Evolutionary conservation across 1,140 invertebrate species (phyloP).

Genomic region (Semibalanus balanoides): DNA sequence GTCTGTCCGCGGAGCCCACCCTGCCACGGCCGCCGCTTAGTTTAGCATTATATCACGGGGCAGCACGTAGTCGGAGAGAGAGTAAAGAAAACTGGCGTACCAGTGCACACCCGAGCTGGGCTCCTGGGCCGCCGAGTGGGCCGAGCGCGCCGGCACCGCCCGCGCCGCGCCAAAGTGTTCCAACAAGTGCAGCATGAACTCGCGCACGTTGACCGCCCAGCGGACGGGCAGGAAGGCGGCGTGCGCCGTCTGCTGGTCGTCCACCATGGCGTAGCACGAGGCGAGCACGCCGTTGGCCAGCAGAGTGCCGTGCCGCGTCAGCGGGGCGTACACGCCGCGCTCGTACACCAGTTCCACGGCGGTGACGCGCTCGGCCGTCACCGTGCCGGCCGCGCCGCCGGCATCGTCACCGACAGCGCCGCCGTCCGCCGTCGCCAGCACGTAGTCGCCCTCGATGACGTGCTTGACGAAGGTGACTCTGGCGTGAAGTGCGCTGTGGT

Average conservation of each 20-base stretch:
- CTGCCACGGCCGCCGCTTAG: neutral
- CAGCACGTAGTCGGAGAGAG: constrained; percentile 20
- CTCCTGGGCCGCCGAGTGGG: neutral
- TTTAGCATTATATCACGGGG: constrained; percentile 11
- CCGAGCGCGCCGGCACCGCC: neutral
- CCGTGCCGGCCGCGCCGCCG: constrained; percentile 16
- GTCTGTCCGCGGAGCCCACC: too few relatives aligned
- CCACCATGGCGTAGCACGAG: constrained; percentile 34
- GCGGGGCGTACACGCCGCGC: constrained; percentile 31
- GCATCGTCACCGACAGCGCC: too few relatives aligned
- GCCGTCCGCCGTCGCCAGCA: neutral
- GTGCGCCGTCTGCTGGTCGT: constrained; percentile 28
- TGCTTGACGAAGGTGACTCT: neutral
- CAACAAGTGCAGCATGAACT: neutral
- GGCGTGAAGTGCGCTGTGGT: neutral
- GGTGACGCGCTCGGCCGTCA: constrained; percentile 16
- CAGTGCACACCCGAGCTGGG: constrained; percentile 26
- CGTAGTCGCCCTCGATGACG: constrained; percentile 3
- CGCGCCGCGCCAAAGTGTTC: neutral
- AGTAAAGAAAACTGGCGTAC: constrained; percentile 28
- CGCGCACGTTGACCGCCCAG: neutral
- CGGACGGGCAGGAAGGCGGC: constrained; percentile 25
- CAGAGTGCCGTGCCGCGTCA: constrained; percentile 31
- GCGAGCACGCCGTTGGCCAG: constrained; percentile 31
- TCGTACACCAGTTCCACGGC: constrained; percentile 6